Evolutionary conservation across 2,797 vertebrate species (phyloP).

Genomic region (Phrynocephalus vlangalii): DNA sequence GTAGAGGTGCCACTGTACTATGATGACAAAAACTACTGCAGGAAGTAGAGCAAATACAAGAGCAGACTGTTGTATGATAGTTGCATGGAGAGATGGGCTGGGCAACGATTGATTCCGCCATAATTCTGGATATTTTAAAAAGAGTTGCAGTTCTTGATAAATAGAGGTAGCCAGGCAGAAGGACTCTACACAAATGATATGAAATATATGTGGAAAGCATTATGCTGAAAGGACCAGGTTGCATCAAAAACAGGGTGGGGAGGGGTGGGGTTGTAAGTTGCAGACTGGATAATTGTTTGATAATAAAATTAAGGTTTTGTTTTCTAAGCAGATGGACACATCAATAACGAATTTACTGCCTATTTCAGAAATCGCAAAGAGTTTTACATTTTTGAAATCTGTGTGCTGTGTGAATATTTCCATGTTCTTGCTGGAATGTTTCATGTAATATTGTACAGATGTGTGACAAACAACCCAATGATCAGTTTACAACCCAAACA

Average conservation of each 20-base stretch:
- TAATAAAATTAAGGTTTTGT: not conserved
- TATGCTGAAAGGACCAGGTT: not conserved
- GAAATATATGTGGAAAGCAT: not conserved
- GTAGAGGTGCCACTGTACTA: no score
- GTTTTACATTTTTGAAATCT: not conserved
- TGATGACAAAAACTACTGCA: not conserved
- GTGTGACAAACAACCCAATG: not conserved
- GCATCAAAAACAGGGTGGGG: not conserved
- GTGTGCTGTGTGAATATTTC: not conserved
- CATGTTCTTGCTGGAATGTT: not conserved
- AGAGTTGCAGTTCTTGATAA: not conserved
- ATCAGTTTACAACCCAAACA: not conserved
- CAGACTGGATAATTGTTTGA: not conserved
- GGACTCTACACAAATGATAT: not conserved
- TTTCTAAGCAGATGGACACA: not conserved
- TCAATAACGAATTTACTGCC: not conserved
- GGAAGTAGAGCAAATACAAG: no score
- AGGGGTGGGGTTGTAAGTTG: not conserved
- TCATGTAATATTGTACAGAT: fast-evolving
- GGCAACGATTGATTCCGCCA: not conserved
- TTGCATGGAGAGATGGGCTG: not conserved
- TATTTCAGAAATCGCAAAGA: not conserved
- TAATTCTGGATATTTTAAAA: not conserved
- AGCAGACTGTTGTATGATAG: no score
- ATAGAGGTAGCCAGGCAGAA: not conserved